phyloP scores from a whole-genome alignment of 2,113 vertebrate genomes.

The Boleophthalmus pectinirostris region DNA sequence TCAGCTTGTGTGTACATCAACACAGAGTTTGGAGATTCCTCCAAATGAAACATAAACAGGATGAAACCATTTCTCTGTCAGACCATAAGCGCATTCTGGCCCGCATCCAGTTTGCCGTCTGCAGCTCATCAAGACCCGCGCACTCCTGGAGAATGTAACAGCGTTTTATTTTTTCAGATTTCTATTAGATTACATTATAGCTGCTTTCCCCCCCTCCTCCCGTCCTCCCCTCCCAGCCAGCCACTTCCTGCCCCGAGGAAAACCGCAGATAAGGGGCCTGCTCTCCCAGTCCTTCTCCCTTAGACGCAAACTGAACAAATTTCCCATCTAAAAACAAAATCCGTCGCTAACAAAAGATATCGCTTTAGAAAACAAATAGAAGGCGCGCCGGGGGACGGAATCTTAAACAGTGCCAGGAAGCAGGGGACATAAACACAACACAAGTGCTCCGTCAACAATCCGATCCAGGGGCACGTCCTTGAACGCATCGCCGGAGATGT shows the following conservation, averaged over 20 bases:
- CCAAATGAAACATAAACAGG: constrained; percentile 12
- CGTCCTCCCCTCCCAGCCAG: constrained; percentile 47
- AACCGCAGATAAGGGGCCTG: constrained; percentile 58
- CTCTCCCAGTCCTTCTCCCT: constrained; percentile 55
- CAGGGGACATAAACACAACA: constrained; percentile 57
- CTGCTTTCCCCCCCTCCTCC: constrained; percentile 52
- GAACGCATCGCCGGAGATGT: constrained; percentile 60
- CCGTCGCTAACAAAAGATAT: constrained; percentile 55
- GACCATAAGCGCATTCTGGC: not conserved
- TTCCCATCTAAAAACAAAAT: constrained; percentile 59
- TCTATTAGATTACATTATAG: constrained; percentile 64
- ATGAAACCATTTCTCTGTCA: constrained; percentile 8
- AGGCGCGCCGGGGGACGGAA: constrained; percentile 24
- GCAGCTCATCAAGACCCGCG: constrained; percentile 33
- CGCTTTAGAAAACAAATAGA: constrained; percentile 54
- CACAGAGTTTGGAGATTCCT: not conserved
- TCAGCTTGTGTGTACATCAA: not conserved
- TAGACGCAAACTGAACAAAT: constrained; percentile 59
- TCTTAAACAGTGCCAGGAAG: constrained; percentile 56
- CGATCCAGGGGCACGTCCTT: constrained; percentile 39
- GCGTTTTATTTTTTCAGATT: constrained; percentile 27
- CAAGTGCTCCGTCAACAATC: constrained; percentile 60
- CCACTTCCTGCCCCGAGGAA: constrained; percentile 65
- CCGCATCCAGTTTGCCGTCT: constrained; percentile 9
- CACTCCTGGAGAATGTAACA: constrained; percentile 37